phyloP scores from a whole-genome alignment of 2,113 vertebrate species.

The Piaya cayana region DNA sequence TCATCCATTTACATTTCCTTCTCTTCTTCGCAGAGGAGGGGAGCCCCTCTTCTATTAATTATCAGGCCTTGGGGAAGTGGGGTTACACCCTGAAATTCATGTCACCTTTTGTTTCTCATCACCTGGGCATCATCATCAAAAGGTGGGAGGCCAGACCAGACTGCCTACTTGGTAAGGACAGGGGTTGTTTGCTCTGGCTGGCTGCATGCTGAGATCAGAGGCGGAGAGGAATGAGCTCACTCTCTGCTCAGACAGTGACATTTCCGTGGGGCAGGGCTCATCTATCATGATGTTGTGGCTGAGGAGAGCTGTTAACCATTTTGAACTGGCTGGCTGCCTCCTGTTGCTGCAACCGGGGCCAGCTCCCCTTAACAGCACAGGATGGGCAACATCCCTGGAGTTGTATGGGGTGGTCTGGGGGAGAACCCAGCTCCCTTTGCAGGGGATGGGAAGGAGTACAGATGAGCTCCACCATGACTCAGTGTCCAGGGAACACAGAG shows the following conservation, averaged over 20 bases:
- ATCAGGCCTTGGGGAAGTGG: neutral
- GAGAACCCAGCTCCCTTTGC: rapidly evolving
- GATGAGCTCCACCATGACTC: neutral
- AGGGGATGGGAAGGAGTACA: neutral
- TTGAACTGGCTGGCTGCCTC: neutral
- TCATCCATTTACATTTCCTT: slow-evolving; percentile 18
- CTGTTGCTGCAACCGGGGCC: neutral
- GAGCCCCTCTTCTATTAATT: neutral
- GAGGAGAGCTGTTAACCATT: slow-evolving; percentile 6
- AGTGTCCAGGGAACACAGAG: neutral
- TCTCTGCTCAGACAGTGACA: slow-evolving; percentile 22
- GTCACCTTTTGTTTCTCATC: neutral
- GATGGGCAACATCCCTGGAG: neutral
- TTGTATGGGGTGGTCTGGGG: neutral
- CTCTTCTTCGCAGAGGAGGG: neutral
- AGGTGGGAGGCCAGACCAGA: neutral
- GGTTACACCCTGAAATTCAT: neutral
- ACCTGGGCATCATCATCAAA: neutral
- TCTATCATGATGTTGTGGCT: slow-evolving; percentile 33
- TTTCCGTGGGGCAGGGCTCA: slow-evolving; percentile 52
- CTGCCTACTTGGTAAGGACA: neutral
- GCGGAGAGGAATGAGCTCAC: neutral
- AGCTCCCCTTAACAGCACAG: rapidly evolving
- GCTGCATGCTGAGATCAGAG: neutral
- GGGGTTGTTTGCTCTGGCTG: neutral